A percentile compares a stretch with the other conserved stretches of the same genome.
Conservation (phyloP, 2,113 vertebrate genomes). For the Tympanuchus pallidicinctus region DNA sequence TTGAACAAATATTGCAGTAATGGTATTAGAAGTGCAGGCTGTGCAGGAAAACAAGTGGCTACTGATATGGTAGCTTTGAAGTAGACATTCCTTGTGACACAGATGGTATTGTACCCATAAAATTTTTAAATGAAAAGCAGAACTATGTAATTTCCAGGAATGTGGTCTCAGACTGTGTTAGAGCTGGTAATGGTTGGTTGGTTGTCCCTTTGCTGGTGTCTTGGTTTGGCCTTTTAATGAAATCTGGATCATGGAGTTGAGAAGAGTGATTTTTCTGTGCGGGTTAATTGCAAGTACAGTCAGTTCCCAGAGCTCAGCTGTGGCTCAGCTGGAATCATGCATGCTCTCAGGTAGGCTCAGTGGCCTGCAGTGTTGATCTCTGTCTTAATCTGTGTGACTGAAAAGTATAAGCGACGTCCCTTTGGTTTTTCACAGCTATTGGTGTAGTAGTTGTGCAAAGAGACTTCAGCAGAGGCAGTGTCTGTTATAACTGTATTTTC, state of each 20-base stretch:
- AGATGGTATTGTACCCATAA: not conserved
- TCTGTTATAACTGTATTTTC: constrained; percentile 1
- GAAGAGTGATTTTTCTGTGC: not conserved
- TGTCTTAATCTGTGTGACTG: not conserved
- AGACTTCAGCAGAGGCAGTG: not conserved
- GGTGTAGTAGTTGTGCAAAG: not conserved
- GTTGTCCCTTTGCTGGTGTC: not conserved
- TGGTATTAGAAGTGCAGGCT: not conserved
- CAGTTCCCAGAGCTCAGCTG: accelerated
- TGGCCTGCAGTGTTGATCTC: not conserved
- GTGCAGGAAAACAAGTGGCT: not conserved
- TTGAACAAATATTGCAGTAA: not conserved
- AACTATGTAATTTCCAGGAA: not conserved
- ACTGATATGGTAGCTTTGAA: not conserved
- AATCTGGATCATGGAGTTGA: not conserved
- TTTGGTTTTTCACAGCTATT: not conserved
- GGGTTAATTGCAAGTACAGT: not conserved
- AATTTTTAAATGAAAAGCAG: accelerated
- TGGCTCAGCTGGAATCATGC: not conserved
- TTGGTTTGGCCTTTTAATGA: not conserved
- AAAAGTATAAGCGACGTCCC: not conserved
- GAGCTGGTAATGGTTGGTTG: not conserved
- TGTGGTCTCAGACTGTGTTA: not conserved
- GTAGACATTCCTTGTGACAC: not conserved
- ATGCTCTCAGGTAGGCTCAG: not conserved